Percentiles rank a stretch among this genome's conserved stretches.
phyloP scores from a whole-genome alignment of 2,888 invertebrate genomes.

The Timandra comae region DNA sequence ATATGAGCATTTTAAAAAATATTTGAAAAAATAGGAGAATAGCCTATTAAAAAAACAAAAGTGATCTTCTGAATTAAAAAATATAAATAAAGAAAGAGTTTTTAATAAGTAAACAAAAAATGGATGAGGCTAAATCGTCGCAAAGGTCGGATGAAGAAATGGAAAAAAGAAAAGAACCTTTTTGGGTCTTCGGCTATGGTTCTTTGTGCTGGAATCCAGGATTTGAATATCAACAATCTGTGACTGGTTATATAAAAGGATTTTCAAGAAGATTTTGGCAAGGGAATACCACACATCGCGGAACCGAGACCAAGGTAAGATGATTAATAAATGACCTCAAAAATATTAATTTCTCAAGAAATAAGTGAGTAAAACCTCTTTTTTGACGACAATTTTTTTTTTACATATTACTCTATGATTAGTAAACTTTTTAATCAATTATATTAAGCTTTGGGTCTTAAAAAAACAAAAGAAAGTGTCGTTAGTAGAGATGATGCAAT shows the following conservation, averaged over 20 bases:
- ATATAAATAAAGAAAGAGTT: not conserved
- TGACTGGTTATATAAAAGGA: conserved; percentile 89
- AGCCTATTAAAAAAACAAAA: conserved; percentile 1
- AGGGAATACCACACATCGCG: conserved; percentile 88
- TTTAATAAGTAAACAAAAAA: conserved; percentile 4
- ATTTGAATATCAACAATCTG: conserved; percentile 87
- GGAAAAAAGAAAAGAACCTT: conserved; percentile 52
- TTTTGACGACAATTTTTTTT: too few relatives aligned
- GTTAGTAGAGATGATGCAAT: too few relatives aligned
- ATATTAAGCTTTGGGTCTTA: too few relatives aligned
- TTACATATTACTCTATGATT: too few relatives aligned
- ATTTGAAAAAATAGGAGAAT: too few relatives aligned
- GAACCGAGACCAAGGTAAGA: conserved; percentile 82
- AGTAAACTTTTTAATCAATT: too few relatives aligned
- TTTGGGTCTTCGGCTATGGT: conserved; percentile 98
- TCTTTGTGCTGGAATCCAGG: conserved; percentile 97
- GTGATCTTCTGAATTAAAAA: conserved; percentile 1
- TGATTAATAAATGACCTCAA: too few relatives aligned
- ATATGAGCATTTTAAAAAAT: too few relatives aligned
- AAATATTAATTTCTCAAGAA: too few relatives aligned
- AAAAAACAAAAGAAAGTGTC: too few relatives aligned
- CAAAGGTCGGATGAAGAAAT: conserved; percentile 7
- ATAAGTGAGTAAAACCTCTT: too few relatives aligned
- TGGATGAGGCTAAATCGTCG: conserved; percentile 9
- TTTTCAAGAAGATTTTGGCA: conserved; percentile 95